A percentile compares a stretch with the other conserved stretches of the same genome.
Conservation (phyloP, 2,888 invertebrate genomes). For the Dione juno region DNA sequence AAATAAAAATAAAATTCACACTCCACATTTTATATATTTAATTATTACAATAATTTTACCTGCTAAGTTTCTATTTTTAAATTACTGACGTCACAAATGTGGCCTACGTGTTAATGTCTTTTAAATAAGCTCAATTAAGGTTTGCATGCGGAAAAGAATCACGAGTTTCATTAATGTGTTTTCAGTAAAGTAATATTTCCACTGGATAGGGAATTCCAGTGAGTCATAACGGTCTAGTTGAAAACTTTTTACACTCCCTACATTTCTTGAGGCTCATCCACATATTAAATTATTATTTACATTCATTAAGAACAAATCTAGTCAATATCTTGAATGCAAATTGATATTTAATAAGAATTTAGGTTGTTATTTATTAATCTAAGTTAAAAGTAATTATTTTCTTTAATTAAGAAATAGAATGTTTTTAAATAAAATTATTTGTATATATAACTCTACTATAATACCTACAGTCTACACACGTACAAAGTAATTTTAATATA, state of each 20-base stretch:
- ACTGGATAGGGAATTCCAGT: slow-evolving; percentile 14
- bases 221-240: background rate
- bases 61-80: background rate
- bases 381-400: too few relatives aligned
- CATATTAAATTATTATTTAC: too few relatives aligned
- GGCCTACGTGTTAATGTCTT: slow-evolving; percentile 12
- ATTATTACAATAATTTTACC: background rate
- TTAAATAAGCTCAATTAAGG: slow-evolving; percentile 11
- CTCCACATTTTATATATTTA: background rate
- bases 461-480: too few relatives aligned
- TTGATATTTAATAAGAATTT: too few relatives aligned
- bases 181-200: slow-evolving; percentile 6
- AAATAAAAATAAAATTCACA: too few relatives aligned
- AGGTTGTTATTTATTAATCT: too few relatives aligned
- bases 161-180: slow-evolving; percentile 16
- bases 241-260: background rate
- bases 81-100: background rate
- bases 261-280: background rate
- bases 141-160: background rate
- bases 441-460: too few relatives aligned
- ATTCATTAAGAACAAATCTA: too few relatives aligned
- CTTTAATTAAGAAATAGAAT: too few relatives aligned
- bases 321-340: too few relatives aligned
- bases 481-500: too few relatives aligned
- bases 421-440: too few relatives aligned